Conservation (phyloP, 2,888 invertebrate genomes). For the Heliconius sara region DNA sequence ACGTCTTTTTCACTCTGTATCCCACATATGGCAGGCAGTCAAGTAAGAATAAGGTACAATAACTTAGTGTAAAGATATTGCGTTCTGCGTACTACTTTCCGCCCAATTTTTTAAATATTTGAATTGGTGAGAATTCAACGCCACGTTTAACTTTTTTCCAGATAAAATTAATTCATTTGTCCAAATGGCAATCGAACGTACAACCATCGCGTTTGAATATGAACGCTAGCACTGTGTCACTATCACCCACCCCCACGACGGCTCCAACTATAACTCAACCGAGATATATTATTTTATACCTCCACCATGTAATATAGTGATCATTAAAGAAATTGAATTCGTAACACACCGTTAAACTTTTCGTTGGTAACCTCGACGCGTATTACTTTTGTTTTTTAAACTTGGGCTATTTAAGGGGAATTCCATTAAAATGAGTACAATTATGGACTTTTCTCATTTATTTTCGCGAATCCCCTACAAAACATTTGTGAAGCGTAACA, state of each 20-base stretch:
- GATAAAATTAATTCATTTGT: neutral
- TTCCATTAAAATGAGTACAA: slow-evolving; percentile 66
- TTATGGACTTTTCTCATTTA: slow-evolving; percentile 57
- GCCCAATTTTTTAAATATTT: too few relatives aligned
- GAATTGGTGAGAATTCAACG: too few relatives aligned
- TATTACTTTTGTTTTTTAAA: slow-evolving; percentile 73
- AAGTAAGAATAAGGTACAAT: too few relatives aligned
- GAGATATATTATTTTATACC: slow-evolving; percentile 19
- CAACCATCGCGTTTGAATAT: neutral
- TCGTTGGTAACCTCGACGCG: slow-evolving; percentile 63
- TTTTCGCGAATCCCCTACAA: slow-evolving; percentile 56
- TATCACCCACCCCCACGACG: neutral
- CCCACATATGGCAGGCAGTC: too few relatives aligned
- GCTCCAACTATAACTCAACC: neutral
- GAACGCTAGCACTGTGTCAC: neutral
- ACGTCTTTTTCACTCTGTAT: neutral
- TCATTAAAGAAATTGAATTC: slow-evolving; percentile 59
- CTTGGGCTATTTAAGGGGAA: slow-evolving; percentile 70
- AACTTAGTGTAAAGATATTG: too few relatives aligned
- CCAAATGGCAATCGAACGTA: neutral
- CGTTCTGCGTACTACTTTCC: too few relatives aligned
- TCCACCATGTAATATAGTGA: slow-evolving; percentile 25
- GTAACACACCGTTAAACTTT: slow-evolving; percentile 80
- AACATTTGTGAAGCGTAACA: slow-evolving; percentile 59
- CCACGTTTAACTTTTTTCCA: too few relatives aligned